phyloP scores from a whole-genome alignment of 2,888 invertebrate species.

The Macaria notata region DNA sequence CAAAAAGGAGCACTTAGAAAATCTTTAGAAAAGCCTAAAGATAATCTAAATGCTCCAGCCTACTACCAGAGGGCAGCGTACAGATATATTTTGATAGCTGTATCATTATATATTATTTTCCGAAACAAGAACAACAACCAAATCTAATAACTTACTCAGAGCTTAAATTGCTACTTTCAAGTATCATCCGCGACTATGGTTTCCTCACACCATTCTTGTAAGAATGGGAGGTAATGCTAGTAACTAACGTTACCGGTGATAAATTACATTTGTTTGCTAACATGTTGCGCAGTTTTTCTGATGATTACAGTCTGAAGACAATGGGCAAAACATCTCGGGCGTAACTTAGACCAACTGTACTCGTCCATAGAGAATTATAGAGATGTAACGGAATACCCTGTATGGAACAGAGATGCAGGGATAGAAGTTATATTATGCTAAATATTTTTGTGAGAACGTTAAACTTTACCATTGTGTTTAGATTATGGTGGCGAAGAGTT shows the following conservation, averaged over 20 bases:
- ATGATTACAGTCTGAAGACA: constrained; percentile 33
- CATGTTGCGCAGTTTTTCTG: constrained; percentile 21
- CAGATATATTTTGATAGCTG: too few relatives aligned
- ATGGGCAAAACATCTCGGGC: constrained; percentile 40
- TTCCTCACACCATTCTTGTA: constrained; percentile 6
- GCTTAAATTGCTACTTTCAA: too few relatives aligned
- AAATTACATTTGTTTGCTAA: constrained; percentile 20
- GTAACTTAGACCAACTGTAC: constrained; percentile 35
- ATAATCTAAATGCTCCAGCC: too few relatives aligned
- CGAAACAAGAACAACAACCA: too few relatives aligned
- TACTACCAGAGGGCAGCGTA: too few relatives aligned
- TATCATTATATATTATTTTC: too few relatives aligned
- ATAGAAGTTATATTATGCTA: constrained; percentile 4
- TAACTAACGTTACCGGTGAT: constrained; percentile 8
- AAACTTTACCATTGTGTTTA: neutral
- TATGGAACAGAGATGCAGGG: constrained; percentile 10
- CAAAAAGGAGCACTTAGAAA: too few relatives aligned
- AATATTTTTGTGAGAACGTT: constrained; percentile 14
- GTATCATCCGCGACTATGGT: neutral
- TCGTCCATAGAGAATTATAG: constrained; percentile 27
- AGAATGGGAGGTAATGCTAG: constrained; percentile 2
- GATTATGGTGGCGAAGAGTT: neutral
- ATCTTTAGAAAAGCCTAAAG: too few relatives aligned
- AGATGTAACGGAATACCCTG: constrained; percentile 41
- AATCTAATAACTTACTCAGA: too few relatives aligned